Conservation (phyloP, 2,113 vertebrate genomes). For the Sciurus niger region DNA sequence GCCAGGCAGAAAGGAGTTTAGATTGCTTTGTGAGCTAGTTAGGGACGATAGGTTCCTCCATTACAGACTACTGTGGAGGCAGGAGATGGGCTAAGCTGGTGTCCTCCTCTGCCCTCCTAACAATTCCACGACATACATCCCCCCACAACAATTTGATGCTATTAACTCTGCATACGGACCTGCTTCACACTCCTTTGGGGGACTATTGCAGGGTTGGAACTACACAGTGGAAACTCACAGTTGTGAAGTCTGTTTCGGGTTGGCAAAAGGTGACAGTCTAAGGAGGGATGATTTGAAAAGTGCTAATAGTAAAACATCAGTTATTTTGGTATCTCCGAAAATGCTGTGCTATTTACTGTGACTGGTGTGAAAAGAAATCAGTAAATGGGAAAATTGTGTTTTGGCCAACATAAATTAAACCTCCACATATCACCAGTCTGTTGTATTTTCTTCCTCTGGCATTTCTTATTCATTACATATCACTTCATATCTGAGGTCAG, state of each 20-base stretch:
- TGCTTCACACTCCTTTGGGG: slow-evolving; percentile 59
- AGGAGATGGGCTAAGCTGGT: background rate
- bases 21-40: background rate
- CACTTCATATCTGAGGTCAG: slow-evolving; percentile 8
- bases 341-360: slow-evolving; percentile 74
- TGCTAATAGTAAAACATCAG: slow-evolving; percentile 71
- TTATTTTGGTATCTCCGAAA: slow-evolving; percentile 75
- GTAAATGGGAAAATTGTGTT: slow-evolving; percentile 72
- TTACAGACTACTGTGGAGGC: background rate
- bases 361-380: slow-evolving; percentile 75
- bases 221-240: slow-evolving; percentile 18
- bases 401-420: slow-evolving; percentile 62
- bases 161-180: slow-evolving; percentile 48
- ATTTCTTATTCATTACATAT: slow-evolving; percentile 11
- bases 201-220: slow-evolving; percentile 39
- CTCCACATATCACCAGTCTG: background rate
- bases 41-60: background rate
- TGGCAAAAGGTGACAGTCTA: slow-evolving; percentile 75
- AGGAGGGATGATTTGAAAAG: slow-evolving; percentile 75
- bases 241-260: slow-evolving; percentile 64
- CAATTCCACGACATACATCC: background rate
- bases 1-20: background rate
- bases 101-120: background rate
- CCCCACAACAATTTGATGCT: background rate
- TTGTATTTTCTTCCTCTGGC: background rate